phyloP scores from a whole-genome alignment of 1,140 invertebrate species.

The Meloidogyne exigua region DNA sequence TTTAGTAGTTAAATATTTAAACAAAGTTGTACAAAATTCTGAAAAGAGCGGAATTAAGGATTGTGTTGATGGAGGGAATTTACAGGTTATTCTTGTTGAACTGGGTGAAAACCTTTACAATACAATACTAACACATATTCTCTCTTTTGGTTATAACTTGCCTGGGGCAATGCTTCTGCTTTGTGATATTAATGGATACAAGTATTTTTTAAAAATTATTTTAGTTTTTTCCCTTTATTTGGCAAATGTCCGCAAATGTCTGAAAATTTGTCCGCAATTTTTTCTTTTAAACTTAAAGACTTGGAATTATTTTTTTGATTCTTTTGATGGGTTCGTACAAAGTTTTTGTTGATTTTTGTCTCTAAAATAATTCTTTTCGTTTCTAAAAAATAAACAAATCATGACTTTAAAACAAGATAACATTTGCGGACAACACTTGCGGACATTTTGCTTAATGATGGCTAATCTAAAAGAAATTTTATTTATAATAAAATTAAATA shows the following conservation, averaged over 20 bases:
- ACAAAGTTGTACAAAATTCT: conserved; percentile 70
- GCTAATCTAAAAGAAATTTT: too few relatives aligned
- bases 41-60: conserved; percentile 72
- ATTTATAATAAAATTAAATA: background rate
- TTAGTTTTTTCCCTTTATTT: too few relatives aligned
- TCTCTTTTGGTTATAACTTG: conserved; percentile 90
- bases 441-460: background rate
- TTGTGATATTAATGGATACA: conserved; percentile 91
- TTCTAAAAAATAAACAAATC: too few relatives aligned
- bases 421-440: background rate
- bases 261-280: too few relatives aligned
- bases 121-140: conserved; percentile 90
- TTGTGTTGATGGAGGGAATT: conserved; percentile 88
- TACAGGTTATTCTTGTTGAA: conserved; percentile 80
- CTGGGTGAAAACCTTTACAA: conserved; percentile 85
- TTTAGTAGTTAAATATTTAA: conserved; percentile 81
- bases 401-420: background rate
- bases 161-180: conserved; percentile 95
- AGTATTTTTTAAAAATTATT: conserved; percentile 69
- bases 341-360: too few relatives aligned
- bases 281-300: background rate
- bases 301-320: background rate
- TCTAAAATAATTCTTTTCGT: too few relatives aligned
- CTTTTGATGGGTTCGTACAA: too few relatives aligned
- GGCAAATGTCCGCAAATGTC: too few relatives aligned